Evolutionary conservation across 1,140 invertebrate genomes (phyloP).

Genomic region (Tetramorium alpestre): DNA sequence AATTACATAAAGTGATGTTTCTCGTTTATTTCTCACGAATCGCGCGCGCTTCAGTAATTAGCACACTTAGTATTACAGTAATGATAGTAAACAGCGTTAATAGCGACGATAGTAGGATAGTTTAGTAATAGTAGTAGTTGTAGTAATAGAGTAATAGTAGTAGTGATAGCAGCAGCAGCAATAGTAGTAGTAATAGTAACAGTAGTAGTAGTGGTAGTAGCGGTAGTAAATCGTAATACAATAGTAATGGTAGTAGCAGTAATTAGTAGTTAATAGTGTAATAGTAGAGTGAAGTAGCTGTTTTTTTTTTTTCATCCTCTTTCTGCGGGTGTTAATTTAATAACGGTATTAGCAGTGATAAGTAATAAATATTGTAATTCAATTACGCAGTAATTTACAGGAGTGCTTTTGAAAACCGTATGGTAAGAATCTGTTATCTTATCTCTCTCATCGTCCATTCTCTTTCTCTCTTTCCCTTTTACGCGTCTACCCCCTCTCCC

Average conservation of each 20-base stretch:
- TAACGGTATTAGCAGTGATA: conserved; percentile 70
- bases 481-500: background rate
- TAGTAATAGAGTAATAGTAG: conserved; percentile 61
- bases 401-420: conserved; percentile 65
- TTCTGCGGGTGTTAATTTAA: conserved; percentile 57
- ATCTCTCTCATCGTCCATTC: background rate
- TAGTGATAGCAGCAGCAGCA: conserved; percentile 60
- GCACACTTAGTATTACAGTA: conserved; percentile 62
- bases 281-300: conserved; percentile 59
- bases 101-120: conserved; percentile 58
- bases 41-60: conserved; percentile 45
- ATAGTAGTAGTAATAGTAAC: conserved; percentile 45
- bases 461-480: background rate
- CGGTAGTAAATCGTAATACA: conserved; percentile 65
- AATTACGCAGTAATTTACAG: conserved; percentile 73
- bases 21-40: conserved; percentile 6
- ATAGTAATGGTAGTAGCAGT: conserved; percentile 63
- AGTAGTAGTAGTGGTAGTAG: conserved; percentile 57
- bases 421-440: conserved; percentile 28
- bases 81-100: conserved; percentile 60
- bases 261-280: conserved; percentile 61
- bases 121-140: conserved; percentile 56
- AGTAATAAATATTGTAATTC: conserved; percentile 60
- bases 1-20: conserved; percentile 35
- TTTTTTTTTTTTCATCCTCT: conserved; percentile 26